phyloP scores from a whole-genome alignment of 2,113 vertebrate genomes.

The Coptodon rendalli region DNA sequence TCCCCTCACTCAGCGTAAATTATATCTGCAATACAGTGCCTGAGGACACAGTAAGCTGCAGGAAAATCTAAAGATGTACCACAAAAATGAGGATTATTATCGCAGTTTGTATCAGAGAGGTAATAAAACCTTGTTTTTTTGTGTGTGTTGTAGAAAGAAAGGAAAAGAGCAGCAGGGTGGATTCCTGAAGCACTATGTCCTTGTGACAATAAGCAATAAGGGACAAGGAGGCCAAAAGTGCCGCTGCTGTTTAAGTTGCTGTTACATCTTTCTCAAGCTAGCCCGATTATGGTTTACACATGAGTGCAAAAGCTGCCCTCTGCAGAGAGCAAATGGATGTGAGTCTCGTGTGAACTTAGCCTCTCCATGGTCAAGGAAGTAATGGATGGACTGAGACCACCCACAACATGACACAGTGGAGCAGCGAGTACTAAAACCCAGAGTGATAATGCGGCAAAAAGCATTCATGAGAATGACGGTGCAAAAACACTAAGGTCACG shows the following conservation, averaged over 20 bases:
- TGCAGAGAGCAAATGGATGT: conserved; percentile 47
- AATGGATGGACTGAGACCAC: conserved; percentile 63
- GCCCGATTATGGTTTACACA: conserved; percentile 66
- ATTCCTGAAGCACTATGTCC: conserved; percentile 48
- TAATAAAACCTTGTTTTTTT: neutral
- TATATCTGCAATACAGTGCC: neutral
- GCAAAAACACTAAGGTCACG: neutral
- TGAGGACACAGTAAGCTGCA: neutral
- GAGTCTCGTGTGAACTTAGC: conserved; percentile 55
- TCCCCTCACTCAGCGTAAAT: conserved; percentile 2
- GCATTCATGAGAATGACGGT: neutral
- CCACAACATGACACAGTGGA: conserved; percentile 42
- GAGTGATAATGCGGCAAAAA: conserved; percentile 17
- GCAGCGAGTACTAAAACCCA: conserved; percentile 20
- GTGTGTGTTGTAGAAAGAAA: neutral
- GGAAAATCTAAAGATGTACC: neutral
- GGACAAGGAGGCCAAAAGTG: conserved; percentile 48
- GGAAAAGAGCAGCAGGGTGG: conserved; percentile 6
- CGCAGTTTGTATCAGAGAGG: neutral
- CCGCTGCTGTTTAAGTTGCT: conserved; percentile 53
- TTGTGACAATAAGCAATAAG: conserved; percentile 53
- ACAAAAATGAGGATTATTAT: conserved; percentile 21
- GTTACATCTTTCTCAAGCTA: conserved; percentile 58
- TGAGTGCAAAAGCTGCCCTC: conserved; percentile 58
- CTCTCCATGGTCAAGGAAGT: conserved; percentile 50